Percentiles rank a stretch among this genome's conserved stretches.
Conservation (phyloP, 2,888 invertebrate species). For the Gisinianus flammeolus region DNA sequence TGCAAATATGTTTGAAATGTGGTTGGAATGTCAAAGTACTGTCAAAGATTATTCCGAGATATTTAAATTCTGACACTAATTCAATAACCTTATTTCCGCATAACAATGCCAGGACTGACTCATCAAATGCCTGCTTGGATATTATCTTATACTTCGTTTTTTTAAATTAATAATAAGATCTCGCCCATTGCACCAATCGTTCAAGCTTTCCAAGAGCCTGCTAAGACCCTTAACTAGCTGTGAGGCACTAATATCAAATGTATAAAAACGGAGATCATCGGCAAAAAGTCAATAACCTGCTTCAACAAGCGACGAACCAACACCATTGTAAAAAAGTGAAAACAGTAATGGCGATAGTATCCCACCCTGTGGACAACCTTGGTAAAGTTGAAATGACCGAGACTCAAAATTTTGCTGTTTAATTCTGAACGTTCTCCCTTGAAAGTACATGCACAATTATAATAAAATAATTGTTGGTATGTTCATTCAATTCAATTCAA, state of each 20-base stretch:
- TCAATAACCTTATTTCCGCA: not conserved
- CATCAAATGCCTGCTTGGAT: not conserved
- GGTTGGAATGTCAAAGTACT: not conserved
- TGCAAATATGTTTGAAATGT: constrained; percentile 14
- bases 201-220: not conserved
- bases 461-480: not conserved
- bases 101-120: not conserved
- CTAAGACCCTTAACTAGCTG: not conserved
- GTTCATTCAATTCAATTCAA: no score
- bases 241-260: not conserved
- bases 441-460: not conserved
- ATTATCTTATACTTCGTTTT: constrained; percentile 16
- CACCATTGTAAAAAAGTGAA: not conserved
- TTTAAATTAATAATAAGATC: constrained; percentile 8
- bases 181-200: not conserved
- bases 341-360: constrained; percentile 23
- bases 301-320: not conserved
- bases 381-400: not conserved
- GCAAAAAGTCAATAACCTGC: constrained; percentile 6
- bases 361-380: constrained; percentile 16
- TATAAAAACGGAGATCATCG: constrained; percentile 18
- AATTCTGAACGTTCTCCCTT: not conserved
- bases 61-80: constrained; percentile 7
- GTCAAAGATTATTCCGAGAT: constrained; percentile 22
- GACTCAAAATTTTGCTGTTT: not conserved